phyloP scores from a whole-genome alignment of 2,113 vertebrate genomes.

The Indicator maculatus region DNA sequence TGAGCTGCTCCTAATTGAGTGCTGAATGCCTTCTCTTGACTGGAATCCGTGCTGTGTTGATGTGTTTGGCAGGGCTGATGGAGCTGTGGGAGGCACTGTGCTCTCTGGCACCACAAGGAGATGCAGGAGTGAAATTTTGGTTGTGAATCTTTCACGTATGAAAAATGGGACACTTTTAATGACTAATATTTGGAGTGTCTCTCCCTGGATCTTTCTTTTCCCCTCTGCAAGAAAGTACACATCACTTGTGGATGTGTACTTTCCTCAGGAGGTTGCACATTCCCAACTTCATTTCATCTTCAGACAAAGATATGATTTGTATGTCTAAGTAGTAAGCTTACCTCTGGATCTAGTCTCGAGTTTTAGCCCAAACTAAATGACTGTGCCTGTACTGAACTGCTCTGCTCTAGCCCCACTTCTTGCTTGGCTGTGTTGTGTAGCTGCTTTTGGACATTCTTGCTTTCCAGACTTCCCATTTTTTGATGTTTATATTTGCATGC shows the following conservation, averaged over 20 bases:
- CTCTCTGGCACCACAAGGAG: background rate
- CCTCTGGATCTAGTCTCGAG: background rate
- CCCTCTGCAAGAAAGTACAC: background rate
- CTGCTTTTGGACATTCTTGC: background rate
- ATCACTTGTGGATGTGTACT: too few species aligned
- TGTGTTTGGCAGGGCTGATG: background rate
- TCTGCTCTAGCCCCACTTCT: fast-evolving
- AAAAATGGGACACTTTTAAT: background rate
- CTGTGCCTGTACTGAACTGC: background rate
- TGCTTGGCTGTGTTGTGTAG: background rate
- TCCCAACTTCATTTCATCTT: background rate
- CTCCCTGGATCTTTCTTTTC: background rate
- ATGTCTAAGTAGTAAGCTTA: background rate
- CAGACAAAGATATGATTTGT: background rate
- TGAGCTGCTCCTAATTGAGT: background rate
- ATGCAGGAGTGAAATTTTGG: background rate
- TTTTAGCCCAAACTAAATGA: background rate
- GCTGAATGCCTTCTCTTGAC: background rate
- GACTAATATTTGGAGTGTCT: background rate
- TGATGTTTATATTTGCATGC: background rate
- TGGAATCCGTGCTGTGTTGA: background rate
- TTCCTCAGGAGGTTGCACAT: background rate
- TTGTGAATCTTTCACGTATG: background rate
- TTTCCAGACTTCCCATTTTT: background rate
- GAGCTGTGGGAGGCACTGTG: background rate